Evolutionary conservation across 2,888 invertebrate genomes (phyloP), one percentile per base, ranked within the genome.

Genomic region (Microctonus aethiopoides): DNA sequence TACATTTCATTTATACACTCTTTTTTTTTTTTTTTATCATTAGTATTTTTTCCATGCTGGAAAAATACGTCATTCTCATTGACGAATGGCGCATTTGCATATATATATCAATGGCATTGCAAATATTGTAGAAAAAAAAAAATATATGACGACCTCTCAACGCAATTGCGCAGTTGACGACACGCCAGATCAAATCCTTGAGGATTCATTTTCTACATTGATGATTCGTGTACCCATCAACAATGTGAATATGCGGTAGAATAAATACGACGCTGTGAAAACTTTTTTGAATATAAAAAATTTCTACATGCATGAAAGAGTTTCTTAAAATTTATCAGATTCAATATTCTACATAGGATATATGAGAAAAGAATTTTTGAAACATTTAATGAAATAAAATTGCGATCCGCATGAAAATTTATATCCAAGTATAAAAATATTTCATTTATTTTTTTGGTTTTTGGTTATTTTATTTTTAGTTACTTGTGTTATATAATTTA

Each of bases 71-170:
- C 36, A 22, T n/a, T 16, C 6, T 39, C 36, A 69, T 69, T 57
- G 69, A 69, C 59, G 59, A 57, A 36, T 51, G 59, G 29, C 60
- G 29, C 60, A 59, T 66, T 65, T 65, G 41, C 60, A 61, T 61
- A 65, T 70, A 56, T 41, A 39, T 62, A 39, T 54, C 57, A 54
- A 32, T 29, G 63, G 16, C 39, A 52, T n/a, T n/a, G n/a, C n/a
- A n/a, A n/a, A n/a, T n/a, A n/a, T n/a, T n/a, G n/a, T n/a, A n/a
- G n/a, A n/a, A n/a, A n/a, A n/a, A n/a, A n/a, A n/a, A n/a, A n/a
- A n/a, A 39, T 34, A n/a, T 39, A 39, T 39, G 39, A 39, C 13
- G 16, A 16, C 6, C 16, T 46, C 16, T 46, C 16, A 46, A n/a
- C 46, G n/a, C 46, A 46, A 46, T 46, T 46, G 16, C 16, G 16